Conservation (phyloP, 2,888 invertebrate genomes). For the Pachliopta kotzebuea region DNA sequence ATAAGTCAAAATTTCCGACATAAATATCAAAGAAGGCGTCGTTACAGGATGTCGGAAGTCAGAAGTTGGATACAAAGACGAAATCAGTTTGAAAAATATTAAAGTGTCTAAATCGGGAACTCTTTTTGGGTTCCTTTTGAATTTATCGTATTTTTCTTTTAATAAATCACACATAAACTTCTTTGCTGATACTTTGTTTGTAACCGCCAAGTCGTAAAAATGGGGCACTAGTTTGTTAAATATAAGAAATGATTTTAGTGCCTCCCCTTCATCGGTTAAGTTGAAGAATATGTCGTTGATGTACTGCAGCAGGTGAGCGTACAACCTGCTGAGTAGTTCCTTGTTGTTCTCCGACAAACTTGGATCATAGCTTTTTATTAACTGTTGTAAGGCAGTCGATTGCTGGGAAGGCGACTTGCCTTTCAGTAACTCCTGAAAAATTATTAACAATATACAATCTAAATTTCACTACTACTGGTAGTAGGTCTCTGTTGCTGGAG, state of each 20-base stretch:
- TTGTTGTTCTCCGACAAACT: conserved; percentile 89
- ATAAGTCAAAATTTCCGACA: conserved; percentile 87
- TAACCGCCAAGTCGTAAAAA: conserved; percentile 85
- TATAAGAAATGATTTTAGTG: conserved; percentile 80
- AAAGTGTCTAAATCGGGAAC: conserved; percentile 86
- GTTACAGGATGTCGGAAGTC: conserved; percentile 94
- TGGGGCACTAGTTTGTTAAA: conserved; percentile 80
- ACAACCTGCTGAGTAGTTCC: conserved; percentile 86
- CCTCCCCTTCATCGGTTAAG: conserved; percentile 53
- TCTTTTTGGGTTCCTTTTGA: conserved; percentile 77
- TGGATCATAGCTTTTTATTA: conserved; percentile 94
- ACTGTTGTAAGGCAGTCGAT: conserved; percentile 86
- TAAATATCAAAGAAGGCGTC: conserved; percentile 91
- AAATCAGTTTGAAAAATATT: conserved; percentile 90
- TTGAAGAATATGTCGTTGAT: conserved; percentile 83
- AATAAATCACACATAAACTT: conserved; percentile 84
- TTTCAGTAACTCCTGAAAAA: conserved; percentile 76
- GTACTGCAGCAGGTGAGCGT: conserved; percentile 88
- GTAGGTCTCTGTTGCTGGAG: too few species aligned
- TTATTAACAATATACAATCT: not conserved
- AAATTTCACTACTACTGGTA: too few species aligned
- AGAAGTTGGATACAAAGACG: conserved; percentile 92
- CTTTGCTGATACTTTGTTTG: conserved; percentile 85
- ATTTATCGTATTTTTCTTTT: conserved; percentile 85
- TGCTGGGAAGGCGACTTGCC: conserved; percentile 84